Conservation (phyloP, 30 jellyfish, hydroid and myxozoan species). For the Aurelia sp. region DNA sequence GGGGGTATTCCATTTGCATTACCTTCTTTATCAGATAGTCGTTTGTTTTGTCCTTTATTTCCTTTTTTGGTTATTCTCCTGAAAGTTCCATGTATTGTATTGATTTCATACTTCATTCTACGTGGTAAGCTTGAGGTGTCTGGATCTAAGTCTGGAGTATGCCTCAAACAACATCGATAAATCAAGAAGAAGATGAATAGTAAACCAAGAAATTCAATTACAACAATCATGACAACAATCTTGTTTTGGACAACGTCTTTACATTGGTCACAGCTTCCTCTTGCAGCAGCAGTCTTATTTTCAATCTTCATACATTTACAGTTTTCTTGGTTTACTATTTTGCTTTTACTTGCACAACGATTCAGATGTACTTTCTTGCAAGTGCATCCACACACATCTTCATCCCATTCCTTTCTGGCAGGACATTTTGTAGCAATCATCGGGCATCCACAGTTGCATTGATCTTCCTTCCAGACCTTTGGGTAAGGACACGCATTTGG, state of each 20-base stretch:
- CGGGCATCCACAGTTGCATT: slow-evolving; percentile 48
- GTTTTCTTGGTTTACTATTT: slow-evolving; percentile 25
- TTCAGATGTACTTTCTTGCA: slow-evolving; percentile 41
- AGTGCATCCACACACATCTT: slow-evolving; percentile 30
- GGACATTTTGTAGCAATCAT: slow-evolving; percentile 11
- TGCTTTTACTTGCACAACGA: slow-evolving; percentile 28
- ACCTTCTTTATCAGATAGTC: too few species aligned
- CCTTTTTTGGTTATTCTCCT: not conserved
- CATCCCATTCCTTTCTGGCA: slow-evolving; percentile 51
- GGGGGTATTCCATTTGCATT: too few species aligned
- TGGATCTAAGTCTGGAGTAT: not conserved
- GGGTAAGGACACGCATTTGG: slow-evolving; percentile 38
- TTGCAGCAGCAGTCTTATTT: slow-evolving; percentile 41
- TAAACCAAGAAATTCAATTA: slow-evolving; percentile 29
- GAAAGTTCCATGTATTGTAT: not conserved
- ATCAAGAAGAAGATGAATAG: slow-evolving; percentile 21
- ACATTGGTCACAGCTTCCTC: slow-evolving; percentile 16
- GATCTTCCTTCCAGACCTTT: slow-evolving; percentile 17
- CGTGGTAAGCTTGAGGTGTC: not conserved
- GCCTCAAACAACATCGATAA: slow-evolving; percentile 24
- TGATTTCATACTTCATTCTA: slow-evolving; percentile 13
- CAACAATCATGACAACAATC: slow-evolving; percentile 12
- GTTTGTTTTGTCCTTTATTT: too few species aligned
- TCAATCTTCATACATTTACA: slow-evolving; percentile 33
- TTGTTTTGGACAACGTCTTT: slow-evolving; percentile 5